Evolutionary conservation across 2,888 invertebrate species (phyloP).

Genomic region (Steinernema scapterisci): DNA sequence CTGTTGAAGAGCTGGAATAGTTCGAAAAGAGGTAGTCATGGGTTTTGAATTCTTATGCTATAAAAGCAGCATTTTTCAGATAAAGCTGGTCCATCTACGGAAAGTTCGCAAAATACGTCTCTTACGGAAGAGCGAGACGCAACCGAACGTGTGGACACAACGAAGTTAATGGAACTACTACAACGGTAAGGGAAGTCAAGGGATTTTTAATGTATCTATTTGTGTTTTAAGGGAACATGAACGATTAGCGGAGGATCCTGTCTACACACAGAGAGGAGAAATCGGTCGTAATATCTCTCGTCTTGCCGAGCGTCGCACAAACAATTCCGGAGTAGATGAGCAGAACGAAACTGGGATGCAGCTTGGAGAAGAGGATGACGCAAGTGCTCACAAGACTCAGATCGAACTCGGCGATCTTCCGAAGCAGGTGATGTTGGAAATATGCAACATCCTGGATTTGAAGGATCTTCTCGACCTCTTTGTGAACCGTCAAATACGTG

Average conservation of each 20-base stretch:
- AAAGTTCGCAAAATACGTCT: slow-evolving; percentile 88
- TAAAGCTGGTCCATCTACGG: slow-evolving; percentile 30
- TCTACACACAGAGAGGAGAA: slow-evolving; percentile 81
- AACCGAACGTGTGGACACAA: slow-evolving; percentile 73
- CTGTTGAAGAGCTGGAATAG: slow-evolving; percentile 73
- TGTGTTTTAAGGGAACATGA: slow-evolving; percentile 73
- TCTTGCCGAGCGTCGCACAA: slow-evolving; percentile 96
- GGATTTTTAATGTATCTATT: no score
- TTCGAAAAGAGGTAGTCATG: slow-evolving; percentile 79
- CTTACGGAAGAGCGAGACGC: slow-evolving; percentile 97
- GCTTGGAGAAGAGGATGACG: slow-evolving; percentile 71
- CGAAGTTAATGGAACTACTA: slow-evolving; percentile 82
- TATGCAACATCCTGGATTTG: no score
- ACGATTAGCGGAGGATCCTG: slow-evolving; percentile 82
- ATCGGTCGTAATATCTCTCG: slow-evolving; percentile 93
- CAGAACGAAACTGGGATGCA: slow-evolving; percentile 99
- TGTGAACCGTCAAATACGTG: no score
- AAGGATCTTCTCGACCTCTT: no score
- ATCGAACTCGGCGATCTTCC: no score
- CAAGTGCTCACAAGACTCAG: slow-evolving; percentile 36
- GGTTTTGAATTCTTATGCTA: neutral
- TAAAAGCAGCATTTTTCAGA: neutral
- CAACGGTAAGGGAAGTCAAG: slow-evolving; percentile 74
- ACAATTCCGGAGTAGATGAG: slow-evolving; percentile 89
- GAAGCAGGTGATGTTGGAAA: no score